Percentiles rank a stretch among this genome's conserved stretches.
phyloP scores from a whole-genome alignment of 2,888 invertebrate species.

The Sinopyrophorus schimmeli region DNA sequence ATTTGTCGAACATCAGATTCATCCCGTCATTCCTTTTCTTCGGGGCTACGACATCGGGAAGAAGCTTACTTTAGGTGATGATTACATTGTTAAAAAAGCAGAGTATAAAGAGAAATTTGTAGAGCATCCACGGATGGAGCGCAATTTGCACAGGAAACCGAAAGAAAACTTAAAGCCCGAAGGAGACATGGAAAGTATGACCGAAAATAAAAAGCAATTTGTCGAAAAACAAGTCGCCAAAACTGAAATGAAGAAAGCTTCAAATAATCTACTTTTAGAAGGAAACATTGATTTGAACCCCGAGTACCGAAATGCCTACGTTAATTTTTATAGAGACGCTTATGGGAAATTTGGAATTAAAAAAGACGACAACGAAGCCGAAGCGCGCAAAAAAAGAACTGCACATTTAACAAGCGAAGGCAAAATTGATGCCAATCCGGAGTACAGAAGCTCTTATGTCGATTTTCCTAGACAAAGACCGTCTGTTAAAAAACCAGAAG shows the following conservation, averaged over 20 bases:
- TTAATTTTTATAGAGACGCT: slow-evolving; percentile 40
- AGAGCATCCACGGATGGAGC: slow-evolving; percentile 34
- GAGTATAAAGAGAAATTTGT: slow-evolving; percentile 50
- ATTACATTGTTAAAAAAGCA: slow-evolving; percentile 34
- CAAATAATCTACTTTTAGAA: slow-evolving; percentile 51
- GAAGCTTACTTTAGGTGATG: slow-evolving; percentile 29
- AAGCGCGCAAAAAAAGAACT: slow-evolving; percentile 34
- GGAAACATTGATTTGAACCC: slow-evolving; percentile 52
- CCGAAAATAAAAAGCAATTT: slow-evolving; percentile 41
- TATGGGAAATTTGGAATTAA: slow-evolving; percentile 20
- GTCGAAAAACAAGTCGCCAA: slow-evolving; percentile 37
- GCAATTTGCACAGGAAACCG: slow-evolving; percentile 29
- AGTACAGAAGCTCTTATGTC: slow-evolving; percentile 50
- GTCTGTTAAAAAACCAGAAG: slow-evolving; percentile 49
- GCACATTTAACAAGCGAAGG: slow-evolving; percentile 41
- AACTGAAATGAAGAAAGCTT: slow-evolving; percentile 46
- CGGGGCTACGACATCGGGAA: slow-evolving; percentile 30
- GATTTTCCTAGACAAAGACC: slow-evolving; percentile 58
- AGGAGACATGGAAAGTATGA: slow-evolving; percentile 36
- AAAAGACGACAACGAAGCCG: slow-evolving; percentile 33
- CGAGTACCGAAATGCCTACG: slow-evolving; percentile 53
- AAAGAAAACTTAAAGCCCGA: slow-evolving; percentile 43
- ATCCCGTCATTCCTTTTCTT: slow-evolving; percentile 50
- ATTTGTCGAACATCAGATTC: slow-evolving; percentile 47
- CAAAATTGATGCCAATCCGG: slow-evolving; percentile 43